A percentile compares a stretch with the other conserved stretches of the same genome.
These are phyloP conservation scores for Suillia variegata DNA, from an alignment of 2,888 invertebrate genomes.

Conservation along the genomic window DNA sequence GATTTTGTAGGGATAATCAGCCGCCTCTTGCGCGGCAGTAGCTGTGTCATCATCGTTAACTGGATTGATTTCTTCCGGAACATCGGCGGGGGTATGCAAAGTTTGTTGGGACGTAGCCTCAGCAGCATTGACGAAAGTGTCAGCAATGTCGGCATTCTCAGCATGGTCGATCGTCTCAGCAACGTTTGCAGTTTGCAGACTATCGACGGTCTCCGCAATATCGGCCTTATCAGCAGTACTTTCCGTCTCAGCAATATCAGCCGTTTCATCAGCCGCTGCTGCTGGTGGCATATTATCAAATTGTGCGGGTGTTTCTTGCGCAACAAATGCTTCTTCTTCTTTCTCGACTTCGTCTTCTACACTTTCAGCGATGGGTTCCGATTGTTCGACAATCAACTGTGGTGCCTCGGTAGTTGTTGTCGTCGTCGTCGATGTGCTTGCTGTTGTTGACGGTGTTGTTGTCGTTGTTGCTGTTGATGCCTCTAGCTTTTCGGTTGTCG, in stretches of 20 bases:
- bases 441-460: slow-evolving; percentile 21
- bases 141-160: too few species aligned
- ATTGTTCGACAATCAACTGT: slow-evolving; percentile 12
- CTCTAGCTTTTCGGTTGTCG: slow-evolving; percentile 7
- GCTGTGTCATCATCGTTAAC: slow-evolving; percentile 29
- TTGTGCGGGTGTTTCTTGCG: not conserved
- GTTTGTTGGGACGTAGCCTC: slow-evolving; percentile 37
- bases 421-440: slow-evolving; percentile 30
- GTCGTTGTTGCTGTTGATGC: slow-evolving; percentile 23
- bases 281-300: not conserved
- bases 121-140: not conserved
- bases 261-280: not conserved
- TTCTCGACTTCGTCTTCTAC: slow-evolving; percentile 14
- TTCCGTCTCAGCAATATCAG: too few species aligned
- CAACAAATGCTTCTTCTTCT: not conserved
- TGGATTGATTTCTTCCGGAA: slow-evolving; percentile 32
- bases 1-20: slow-evolving; percentile 56
- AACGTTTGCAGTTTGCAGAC: too few species aligned
- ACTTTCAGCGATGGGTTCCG: slow-evolving; percentile 4
- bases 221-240: too few species aligned
- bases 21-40: slow-evolving; percentile 27
- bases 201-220: too few species aligned
- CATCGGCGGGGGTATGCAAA: slow-evolving; percentile 39
- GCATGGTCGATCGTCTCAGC: too few species aligned
- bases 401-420: not conserved